Evolutionary conservation across 2,797 vertebrate genomes (phyloP).

Genomic region (Podarcis siculus): DNA sequence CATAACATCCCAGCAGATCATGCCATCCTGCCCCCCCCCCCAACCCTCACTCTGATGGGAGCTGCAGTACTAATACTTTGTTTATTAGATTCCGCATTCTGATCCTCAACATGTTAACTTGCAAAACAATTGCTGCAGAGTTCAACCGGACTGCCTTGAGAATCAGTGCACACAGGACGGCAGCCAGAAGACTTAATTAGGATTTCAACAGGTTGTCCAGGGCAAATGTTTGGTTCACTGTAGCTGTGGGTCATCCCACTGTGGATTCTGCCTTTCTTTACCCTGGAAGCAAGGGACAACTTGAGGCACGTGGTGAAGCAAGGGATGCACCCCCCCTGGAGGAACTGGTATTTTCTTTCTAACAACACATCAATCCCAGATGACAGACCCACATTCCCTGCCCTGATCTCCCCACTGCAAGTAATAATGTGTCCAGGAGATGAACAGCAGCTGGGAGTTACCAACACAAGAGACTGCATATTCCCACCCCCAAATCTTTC

Average conservation of each 20-base stretch:
- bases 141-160: background rate
- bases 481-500: background rate
- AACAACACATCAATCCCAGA: constrained; percentile 21
- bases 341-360: constrained; percentile 25
- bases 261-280: background rate
- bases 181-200: background rate
- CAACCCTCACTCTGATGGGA: background rate
- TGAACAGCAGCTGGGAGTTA: constrained; percentile 30
- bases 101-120: background rate
- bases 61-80: background rate
- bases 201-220: background rate
- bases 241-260: background rate
- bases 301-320: background rate
- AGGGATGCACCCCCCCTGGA: background rate
- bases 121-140: background rate
- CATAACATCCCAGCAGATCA: background rate
- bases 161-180: background rate
- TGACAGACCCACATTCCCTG: constrained; percentile 12
- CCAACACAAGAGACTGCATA: constrained; percentile 7
- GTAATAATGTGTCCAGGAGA: constrained; percentile 37
- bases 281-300: background rate
- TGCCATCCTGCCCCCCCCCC: too few species aligned
- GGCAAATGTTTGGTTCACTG: background rate
- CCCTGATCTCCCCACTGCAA: constrained; percentile 5
- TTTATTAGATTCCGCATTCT: background rate